These are phyloP conservation scores for Silurus lanzhouensis DNA, from an alignment of 2,797 vertebrate genomes.

Conservation along the genomic window DNA sequence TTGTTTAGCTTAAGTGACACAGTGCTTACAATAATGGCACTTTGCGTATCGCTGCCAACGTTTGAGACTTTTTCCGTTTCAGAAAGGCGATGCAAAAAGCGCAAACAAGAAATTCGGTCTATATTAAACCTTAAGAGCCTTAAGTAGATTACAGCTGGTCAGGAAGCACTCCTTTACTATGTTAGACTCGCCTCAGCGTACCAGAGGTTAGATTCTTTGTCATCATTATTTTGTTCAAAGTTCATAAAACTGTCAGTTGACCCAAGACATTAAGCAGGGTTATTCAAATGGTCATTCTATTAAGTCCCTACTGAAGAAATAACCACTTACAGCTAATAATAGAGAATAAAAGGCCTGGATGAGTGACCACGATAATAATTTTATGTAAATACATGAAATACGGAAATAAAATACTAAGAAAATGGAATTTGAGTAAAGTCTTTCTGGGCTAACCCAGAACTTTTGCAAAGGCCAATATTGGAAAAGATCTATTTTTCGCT, in stretches of 20 bases:
- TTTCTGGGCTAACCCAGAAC: background rate
- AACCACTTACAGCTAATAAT: background rate
- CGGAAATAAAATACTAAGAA: background rate
- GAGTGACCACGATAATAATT: background rate
- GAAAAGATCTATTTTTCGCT: no score
- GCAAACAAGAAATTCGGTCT: constrained; percentile 44
- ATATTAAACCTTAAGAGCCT: constrained; percentile 42
- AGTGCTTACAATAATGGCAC: constrained; percentile 56
- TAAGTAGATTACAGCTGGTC: background rate
- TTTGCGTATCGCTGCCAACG: constrained; percentile 39
- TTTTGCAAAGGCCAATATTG: background rate
- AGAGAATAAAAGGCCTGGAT: background rate
- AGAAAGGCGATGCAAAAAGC: constrained; percentile 28
- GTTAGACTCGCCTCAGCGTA: constrained; percentile 8
- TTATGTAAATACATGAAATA: background rate
- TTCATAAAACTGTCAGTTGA: background rate
- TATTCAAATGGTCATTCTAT: background rate
- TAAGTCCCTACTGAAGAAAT: background rate
- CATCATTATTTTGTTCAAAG: background rate
- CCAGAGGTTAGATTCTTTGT: constrained; percentile 4
- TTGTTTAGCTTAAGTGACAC: constrained; percentile 51
- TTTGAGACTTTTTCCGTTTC: constrained; percentile 50
- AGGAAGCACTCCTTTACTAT: constrained; percentile 3
- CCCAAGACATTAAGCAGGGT: background rate
- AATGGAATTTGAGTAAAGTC: background rate